Evolutionary conservation across 2,797 vertebrate species (phyloP), one percentile per base, ranked within the genome.

Genomic region (Dendrocincla fuliginosa): DNA sequence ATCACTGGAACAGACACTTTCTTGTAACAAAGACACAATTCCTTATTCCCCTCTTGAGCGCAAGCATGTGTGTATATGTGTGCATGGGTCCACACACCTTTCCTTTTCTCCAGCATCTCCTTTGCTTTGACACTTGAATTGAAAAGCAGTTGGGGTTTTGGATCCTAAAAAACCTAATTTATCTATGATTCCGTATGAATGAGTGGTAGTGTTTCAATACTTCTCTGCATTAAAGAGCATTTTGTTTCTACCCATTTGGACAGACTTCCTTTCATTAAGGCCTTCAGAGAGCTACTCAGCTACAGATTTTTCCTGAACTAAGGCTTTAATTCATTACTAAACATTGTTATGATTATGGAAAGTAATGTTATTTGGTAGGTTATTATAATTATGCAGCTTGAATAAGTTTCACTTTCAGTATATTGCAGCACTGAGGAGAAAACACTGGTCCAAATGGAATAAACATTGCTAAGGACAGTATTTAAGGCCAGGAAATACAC

Each of bases 351-450:
- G 27, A 82, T 37, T 73, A 67, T 19, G 8, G 73, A 70, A 90
- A 88, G 35, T 41, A 6, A 73, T 27, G 15, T 22, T 85, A 87
- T 49, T 84, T 87, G 41, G 6, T 49, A 87, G 30, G 8, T 50
- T 61, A 61, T 23, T 71, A 37, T 41, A 89, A 65, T 49, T 70
- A 65, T 24, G 9, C 47, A 87, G 13, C 11, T 84, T 88, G 18
- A 61, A 0, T 41, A 90, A 87, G 56, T 79, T 94, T 89, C 56
- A 63, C 22, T 76, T 94, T 35, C 75, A 68, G 37, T 47, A 61
- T n/a, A 17, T 50, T 59, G 24, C 27, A 90, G 28, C 87, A 90
- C 11, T 74, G n/a, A 74, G 25, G 10, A 79, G 64, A 96, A 93
- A 87, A 73, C 23, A 30, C 4, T 10, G 13, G 15, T 61, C 17